Evolutionary conservation across 2,113 vertebrate species (phyloP), one percentile per base, ranked within the genome.

Genomic region (Alaudala cheleensis): DNA sequence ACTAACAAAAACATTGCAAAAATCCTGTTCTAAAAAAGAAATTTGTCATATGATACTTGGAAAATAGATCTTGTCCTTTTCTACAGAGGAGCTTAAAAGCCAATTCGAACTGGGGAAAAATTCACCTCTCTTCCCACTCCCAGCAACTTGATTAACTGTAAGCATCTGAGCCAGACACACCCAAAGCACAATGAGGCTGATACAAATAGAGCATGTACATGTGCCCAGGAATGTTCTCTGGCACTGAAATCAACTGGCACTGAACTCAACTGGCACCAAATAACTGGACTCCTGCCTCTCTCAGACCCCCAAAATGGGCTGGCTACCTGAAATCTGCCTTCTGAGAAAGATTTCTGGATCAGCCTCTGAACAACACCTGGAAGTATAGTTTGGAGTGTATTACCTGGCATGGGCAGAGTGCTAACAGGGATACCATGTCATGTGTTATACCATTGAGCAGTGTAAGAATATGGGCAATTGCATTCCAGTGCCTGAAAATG

Each of bases 141-240:
- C 42, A 77, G 82, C 18, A 90, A 73, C 24, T 66, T 58, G 81
- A 94, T 95, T 92, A 94, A 86, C n/a, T 74, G 20, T 28, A 57
- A 77, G 58, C 42, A 57, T 86, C 56, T 80, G 82, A 90, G 62
- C 54, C 81, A 90, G 90, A 66, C 94, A 92, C 76, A 83, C 85
- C 82, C 92, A 65, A 92, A 95, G 78, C 49, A 84, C 77, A 84
- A 86, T 79, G 49, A 90, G 50, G 54, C 47, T 86, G 85, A 86
- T 81, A 92, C 42, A 90, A 92, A 90, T 15, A 78, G 83, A 83
- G 76, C 2, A 4, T 9, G 44, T 86, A 60, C 37, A 23, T 9
- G 24, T 81, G 82, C 80, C 74, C 91, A 92, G 60, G 88, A 94
- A 93, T 86, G 83, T 94, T 93, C 86, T 66, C 82, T 88, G 91